These are phyloP conservation scores for Anabas testudineus DNA, from an alignment of 2,797 vertebrate species.

Conservation along the genomic window DNA sequence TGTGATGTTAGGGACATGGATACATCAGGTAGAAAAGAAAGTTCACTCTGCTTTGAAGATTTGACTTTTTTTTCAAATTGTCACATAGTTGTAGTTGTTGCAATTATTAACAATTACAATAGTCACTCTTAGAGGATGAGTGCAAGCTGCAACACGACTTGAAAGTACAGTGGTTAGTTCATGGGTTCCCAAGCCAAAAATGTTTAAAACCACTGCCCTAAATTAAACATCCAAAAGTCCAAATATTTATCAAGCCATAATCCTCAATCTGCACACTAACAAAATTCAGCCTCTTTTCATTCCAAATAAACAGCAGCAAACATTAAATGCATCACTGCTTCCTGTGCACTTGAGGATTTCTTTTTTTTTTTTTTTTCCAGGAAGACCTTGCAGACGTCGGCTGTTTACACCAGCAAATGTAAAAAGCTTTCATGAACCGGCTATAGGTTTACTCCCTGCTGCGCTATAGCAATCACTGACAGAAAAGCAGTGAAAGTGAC, in stretches of 20 bases:
- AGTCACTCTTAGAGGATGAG: not conserved
- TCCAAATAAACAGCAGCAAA: slow-evolving; percentile 9
- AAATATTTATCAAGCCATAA: not conserved
- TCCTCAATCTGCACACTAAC: not conserved
- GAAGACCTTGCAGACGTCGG: slow-evolving; percentile 29
- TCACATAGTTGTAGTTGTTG: too few species aligned
- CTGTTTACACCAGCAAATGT: slow-evolving; percentile 52
- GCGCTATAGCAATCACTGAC: slow-evolving; percentile 59
- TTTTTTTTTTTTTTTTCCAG: not conserved
- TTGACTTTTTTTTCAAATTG: not conserved
- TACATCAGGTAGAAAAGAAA: not conserved
- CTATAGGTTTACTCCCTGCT: slow-evolving; percentile 73
- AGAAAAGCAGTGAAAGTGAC: slow-evolving; percentile 66
- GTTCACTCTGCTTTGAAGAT: not conserved
- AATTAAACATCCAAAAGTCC: not conserved
- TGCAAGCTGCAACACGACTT: not conserved
- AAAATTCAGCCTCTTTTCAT: not conserved
- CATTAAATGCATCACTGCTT: slow-evolving; percentile 19
- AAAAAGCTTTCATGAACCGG: slow-evolving; percentile 72
- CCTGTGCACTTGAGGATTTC: not conserved
- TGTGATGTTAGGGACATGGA: not conserved
- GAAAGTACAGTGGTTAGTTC: not conserved
- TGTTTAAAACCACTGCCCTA: not conserved
- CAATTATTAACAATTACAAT: too few species aligned
- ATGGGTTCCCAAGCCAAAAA: not conserved